phyloP scores from a whole-genome alignment of 2,888 invertebrate genomes.

The Pomacea canaliculata region DNA sequence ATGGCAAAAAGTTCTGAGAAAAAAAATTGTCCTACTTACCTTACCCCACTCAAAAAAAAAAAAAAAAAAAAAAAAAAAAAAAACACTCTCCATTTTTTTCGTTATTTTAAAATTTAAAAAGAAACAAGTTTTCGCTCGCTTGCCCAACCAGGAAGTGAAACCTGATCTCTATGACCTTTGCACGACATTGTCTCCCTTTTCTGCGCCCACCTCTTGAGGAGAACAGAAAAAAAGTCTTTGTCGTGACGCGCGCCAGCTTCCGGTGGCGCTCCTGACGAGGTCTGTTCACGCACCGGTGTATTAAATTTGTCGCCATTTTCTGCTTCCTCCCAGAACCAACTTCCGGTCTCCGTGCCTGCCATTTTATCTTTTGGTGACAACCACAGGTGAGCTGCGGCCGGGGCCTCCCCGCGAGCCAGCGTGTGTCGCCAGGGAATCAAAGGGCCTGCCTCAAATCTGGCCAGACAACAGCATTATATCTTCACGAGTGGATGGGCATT shows the following conservation, averaged over 20 bases:
- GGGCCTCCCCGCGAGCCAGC: no score
- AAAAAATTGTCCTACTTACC: no score
- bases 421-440: background rate
- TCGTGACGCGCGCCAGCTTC: background rate
- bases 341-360: constrained; percentile 18
- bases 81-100: no score
- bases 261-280: no score
- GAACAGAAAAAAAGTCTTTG: background rate
- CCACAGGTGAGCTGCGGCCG: constrained; percentile 13
- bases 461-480: constrained; percentile 14
- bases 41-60: no score
- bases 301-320: constrained; percentile 23
- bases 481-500: constrained; percentile 22
- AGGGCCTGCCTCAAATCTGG: background rate
- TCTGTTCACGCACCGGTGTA: constrained; percentile 17
- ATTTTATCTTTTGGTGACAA: constrained; percentile 13
- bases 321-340: constrained; percentile 2
- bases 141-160: background rate
- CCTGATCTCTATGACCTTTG: background rate
- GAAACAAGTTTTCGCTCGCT: background rate
- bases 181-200: constrained; percentile 3
- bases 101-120: no score
- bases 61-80: no score
- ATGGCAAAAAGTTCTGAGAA: no score
- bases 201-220: background rate